phyloP scores from a whole-genome alignment of 2,797 vertebrate species.

The Enteromius unitaeniatus region DNA sequence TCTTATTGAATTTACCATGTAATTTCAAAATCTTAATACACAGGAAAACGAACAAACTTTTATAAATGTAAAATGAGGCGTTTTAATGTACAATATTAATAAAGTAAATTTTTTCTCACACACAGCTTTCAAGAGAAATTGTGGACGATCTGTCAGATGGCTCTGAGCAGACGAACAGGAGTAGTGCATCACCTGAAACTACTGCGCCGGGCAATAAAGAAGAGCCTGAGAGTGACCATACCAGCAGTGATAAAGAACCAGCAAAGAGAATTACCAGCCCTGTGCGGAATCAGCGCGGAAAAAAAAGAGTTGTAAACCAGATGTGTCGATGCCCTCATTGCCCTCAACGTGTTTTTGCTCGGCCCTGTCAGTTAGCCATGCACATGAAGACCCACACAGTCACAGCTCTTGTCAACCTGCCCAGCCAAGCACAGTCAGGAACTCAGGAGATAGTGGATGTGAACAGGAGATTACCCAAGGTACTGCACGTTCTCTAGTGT shows the following conservation, averaged over 20 bases:
- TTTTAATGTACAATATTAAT: background rate
- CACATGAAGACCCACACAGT: constrained; percentile 56
- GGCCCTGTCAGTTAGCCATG: constrained; percentile 16
- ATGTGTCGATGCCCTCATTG: constrained; percentile 48
- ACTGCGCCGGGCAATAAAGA: constrained; percentile 6
- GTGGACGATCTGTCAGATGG: constrained; percentile 41
- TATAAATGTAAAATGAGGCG: background rate
- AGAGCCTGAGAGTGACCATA: constrained; percentile 37
- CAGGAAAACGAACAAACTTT: background rate
- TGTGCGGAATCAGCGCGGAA: background rate
- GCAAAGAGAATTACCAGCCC: constrained; percentile 21
- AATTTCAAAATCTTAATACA: background rate
- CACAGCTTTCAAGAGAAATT: constrained; percentile 46
- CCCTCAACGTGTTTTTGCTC: constrained; percentile 23
- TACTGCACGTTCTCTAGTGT: constrained; percentile 27
- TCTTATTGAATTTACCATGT: background rate
- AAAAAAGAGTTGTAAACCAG: background rate
- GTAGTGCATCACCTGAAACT: constrained; percentile 17
- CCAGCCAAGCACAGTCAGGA: constrained; percentile 2
- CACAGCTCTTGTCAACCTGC: constrained; percentile 1
- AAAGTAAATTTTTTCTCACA: background rate
- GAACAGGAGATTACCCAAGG: constrained; percentile 47
- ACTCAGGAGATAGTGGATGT: constrained; percentile 7
- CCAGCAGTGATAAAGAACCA: constrained; percentile 24
- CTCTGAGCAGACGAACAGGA: constrained; percentile 45